phyloP scores from a whole-genome alignment of 2,797 vertebrate species.

The Chelidonichthys spinosus region DNA sequence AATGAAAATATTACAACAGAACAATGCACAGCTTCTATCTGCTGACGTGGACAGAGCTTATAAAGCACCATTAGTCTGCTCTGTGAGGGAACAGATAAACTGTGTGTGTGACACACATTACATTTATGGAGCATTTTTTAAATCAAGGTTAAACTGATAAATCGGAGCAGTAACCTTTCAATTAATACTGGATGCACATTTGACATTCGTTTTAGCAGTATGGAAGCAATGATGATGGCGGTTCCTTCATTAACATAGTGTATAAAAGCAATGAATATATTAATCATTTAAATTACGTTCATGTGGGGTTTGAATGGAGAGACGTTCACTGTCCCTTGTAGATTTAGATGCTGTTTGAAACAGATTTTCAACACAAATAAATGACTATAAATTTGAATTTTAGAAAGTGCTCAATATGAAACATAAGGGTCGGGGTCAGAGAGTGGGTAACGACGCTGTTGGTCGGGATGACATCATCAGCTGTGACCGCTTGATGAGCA shows the following conservation, averaged over 20 bases:
- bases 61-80: background rate
- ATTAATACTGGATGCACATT: no score
- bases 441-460: background rate
- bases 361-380: slow-evolving; percentile 1
- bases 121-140: slow-evolving; percentile 5
- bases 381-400: slow-evolving; percentile 3
- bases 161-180: slow-evolving; percentile 5
- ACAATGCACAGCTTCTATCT: slow-evolving; percentile 26
- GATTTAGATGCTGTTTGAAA: slow-evolving; percentile 8
- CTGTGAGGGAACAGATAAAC: background rate
- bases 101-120: background rate
- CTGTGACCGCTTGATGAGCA: no score
- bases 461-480: no score
- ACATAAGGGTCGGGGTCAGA: background rate
- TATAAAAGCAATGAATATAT: background rate
- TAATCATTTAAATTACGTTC: background rate
- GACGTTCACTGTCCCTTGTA: background rate
- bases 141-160: background rate
- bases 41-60: slow-evolving; percentile 18
- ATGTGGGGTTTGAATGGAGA: background rate
- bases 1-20: slow-evolving; percentile 16
- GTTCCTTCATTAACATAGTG: background rate
- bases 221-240: background rate
- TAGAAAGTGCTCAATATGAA: background rate
- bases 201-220: slow-evolving; percentile 8